phyloP scores from a whole-genome alignment of 2,888 invertebrate genomes.

The Conops quadrifasciatus region DNA sequence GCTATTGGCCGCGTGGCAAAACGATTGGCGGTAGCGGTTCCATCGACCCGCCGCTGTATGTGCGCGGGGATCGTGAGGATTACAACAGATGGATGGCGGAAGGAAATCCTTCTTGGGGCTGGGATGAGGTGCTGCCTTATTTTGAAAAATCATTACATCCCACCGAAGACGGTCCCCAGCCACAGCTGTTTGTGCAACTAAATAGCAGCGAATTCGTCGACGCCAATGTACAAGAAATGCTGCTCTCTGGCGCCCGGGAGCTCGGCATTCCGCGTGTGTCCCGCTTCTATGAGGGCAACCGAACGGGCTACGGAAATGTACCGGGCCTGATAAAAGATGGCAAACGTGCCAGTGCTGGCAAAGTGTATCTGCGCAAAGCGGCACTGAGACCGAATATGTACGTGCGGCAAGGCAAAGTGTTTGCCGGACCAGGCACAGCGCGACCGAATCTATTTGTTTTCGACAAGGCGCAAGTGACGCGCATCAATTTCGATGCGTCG shows the following conservation, averaged over 20 bases:
- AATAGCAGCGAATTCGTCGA: constrained; percentile 53
- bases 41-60: constrained; percentile 69
- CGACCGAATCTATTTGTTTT: constrained; percentile 69
- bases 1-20: constrained; percentile 71
- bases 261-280: no score
- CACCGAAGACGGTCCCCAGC: constrained; percentile 40
- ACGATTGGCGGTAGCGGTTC: constrained; percentile 54
- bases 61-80: constrained; percentile 71
- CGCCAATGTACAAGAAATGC: no score
- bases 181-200: constrained; percentile 66
- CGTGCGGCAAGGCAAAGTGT: constrained; percentile 64
- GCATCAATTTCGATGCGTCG: constrained; percentile 66
- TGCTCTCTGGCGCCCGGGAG: no score
- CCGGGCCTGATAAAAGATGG: constrained; percentile 56
- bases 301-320: constrained; percentile 64
- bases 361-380: not conserved
- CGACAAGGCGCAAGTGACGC: constrained; percentile 68
- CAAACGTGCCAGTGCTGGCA: constrained; percentile 51
- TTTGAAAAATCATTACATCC: constrained; percentile 69
- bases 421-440: constrained; percentile 73
- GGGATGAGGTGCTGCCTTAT: constrained; percentile 77
- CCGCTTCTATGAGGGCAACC: no score
- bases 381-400: constrained; percentile 63
- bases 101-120: constrained; percentile 74
- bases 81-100: constrained; percentile 71